These are phyloP conservation scores for Sitophilus oryzae DNA, from an alignment of 1,140 invertebrate species.

Conservation along the genomic window DNA sequence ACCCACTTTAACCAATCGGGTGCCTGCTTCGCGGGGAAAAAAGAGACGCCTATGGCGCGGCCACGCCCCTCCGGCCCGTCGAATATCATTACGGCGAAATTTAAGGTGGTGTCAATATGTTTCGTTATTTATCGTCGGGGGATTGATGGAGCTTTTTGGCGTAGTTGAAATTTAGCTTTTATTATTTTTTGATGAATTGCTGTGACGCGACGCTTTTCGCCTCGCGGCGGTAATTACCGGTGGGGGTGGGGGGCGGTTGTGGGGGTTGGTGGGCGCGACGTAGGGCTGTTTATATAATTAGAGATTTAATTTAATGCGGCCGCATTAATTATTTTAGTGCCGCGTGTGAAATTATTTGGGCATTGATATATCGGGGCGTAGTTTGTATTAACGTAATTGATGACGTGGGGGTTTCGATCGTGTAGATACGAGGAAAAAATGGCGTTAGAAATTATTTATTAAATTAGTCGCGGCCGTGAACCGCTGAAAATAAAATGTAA, in stretches of 20 bases:
- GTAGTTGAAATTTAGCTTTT: constrained; percentile 40
- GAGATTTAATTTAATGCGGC: constrained; percentile 19
- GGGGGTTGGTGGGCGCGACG: too few relatives aligned
- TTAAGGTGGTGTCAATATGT: constrained; percentile 41
- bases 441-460: neutral
- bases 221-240: neutral
- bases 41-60: constrained; percentile 19
- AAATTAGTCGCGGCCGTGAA: too few relatives aligned
- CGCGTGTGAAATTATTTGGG: neutral
- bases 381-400: neutral
- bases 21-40: constrained; percentile 2
- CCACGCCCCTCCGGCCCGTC: constrained; percentile 25
- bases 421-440: neutral
- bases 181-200: constrained; percentile 43
- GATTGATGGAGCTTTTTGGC: constrained; percentile 36
- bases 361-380: neutral
- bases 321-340: constrained; percentile 22
- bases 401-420: neutral
- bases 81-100: constrained; percentile 41
- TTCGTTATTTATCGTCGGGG: constrained; percentile 39
- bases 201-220: constrained; percentile 20
- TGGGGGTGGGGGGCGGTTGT: constrained; percentile 1
- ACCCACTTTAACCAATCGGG: neutral
- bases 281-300: constrained; percentile 19
- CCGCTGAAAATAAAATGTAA: too few relatives aligned